Conservation (phyloP, 2,888 invertebrate genomes). For the Andricus curvator region DNA sequence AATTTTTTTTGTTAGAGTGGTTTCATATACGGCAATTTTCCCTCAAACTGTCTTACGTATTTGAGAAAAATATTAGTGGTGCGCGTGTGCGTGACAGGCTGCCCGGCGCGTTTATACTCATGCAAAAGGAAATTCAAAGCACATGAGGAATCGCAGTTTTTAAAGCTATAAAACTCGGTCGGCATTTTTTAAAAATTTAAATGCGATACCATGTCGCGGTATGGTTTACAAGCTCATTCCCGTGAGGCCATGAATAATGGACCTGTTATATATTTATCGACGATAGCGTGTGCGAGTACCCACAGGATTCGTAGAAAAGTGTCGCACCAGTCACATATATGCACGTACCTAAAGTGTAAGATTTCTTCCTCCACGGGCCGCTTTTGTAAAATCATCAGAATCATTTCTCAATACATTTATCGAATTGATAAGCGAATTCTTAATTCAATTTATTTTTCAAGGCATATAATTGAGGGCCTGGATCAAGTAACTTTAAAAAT, state of each 20-base stretch:
- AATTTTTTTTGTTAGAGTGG: no score
- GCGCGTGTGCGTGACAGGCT: no score
- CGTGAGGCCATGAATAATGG: slow-evolving; percentile 62
- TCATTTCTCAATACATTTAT: neutral
- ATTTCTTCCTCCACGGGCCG: neutral
- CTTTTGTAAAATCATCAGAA: neutral
- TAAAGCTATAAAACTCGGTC: slow-evolving; percentile 54
- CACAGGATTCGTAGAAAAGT: slow-evolving; percentile 49
- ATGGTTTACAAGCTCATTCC: slow-evolving; percentile 55
- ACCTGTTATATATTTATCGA: slow-evolving; percentile 62
- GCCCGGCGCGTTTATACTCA: no score
- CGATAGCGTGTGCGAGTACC: slow-evolving; percentile 54
- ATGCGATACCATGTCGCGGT: slow-evolving; percentile 48
- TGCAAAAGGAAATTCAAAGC: slow-evolving; percentile 15
- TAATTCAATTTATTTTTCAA: neutral
- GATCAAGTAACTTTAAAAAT: no score
- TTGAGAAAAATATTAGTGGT: no score
- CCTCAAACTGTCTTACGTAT: no score
- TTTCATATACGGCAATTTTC: no score
- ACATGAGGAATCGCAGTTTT: slow-evolving; percentile 52
- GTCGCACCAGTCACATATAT: slow-evolving; percentile 17
- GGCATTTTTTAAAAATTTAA: slow-evolving; percentile 55
- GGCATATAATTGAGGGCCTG: no score
- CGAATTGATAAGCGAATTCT: neutral
- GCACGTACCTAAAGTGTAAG: neutral